Evolutionary conservation across 2,797 vertebrate genomes (phyloP).

Genomic region (Ciconia nigra): DNA sequence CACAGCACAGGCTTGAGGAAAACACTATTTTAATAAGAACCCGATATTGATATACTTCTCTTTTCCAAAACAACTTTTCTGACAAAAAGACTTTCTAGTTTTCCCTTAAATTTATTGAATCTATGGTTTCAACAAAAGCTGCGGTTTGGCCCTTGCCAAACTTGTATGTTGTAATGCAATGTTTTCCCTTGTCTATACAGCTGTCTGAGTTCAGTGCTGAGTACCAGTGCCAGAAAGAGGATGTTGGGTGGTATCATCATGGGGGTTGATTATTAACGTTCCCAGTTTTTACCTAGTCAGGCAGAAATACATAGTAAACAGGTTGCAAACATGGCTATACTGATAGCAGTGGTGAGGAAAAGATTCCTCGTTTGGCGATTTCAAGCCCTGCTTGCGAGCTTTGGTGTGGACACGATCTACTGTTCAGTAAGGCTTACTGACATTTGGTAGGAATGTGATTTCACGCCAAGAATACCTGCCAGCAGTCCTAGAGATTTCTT

Average conservation of each 20-base stretch:
- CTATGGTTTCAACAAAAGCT: background rate
- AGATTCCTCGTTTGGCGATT: background rate
- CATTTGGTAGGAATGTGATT: background rate
- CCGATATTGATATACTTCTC: background rate
- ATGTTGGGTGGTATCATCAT: background rate
- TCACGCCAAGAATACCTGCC: background rate
- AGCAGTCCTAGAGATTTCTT: background rate
- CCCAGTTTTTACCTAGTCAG: background rate
- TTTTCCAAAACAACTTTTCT: background rate
- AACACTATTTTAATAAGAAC: background rate
- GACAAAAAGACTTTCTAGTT: background rate
- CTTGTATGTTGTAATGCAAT: background rate
- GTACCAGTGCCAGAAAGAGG: background rate
- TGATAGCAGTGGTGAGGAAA: background rate
- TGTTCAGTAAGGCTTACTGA: background rate
- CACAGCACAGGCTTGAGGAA: background rate
- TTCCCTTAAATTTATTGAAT: background rate
- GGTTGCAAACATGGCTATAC: background rate
- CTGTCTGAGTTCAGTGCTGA: background rate
- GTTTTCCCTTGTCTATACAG: background rate
- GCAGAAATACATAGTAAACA: background rate
- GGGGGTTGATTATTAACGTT: background rate
- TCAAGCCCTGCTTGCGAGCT: background rate
- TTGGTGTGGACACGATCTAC: background rate
- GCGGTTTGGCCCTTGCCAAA: background rate